Evolutionary conservation across 2,113 vertebrate species (phyloP), one percentile per base, ranked within the genome.

Genomic region (Podocnemis expansa): DNA sequence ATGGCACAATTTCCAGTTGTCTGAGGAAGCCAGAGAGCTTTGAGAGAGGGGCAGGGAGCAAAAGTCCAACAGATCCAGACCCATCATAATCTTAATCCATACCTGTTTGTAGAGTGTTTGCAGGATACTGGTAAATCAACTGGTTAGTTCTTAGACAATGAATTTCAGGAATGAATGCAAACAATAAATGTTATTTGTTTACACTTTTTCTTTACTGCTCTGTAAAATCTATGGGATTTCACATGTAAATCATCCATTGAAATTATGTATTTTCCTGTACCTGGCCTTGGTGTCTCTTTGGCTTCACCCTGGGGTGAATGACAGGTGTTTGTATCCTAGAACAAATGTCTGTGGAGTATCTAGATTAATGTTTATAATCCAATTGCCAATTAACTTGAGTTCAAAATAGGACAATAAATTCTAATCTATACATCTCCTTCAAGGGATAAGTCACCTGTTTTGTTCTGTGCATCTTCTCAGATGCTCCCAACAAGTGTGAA

Each of bases 231-330:
- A 83, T n/a, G 11, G 8, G 90, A 43, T 87, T 87, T 95, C 75
- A 38, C 13, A 75, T 14, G 89, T 12, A 67, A 84, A 12, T 67
- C 0, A 82, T 89, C 75, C 4, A 58, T 34, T 73, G 86, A 80
- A 96, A 82, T 75, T n/a, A 55, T 3, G 4, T n/a, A 13, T 84
- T 87, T 92, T 93, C 82, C 52, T 90, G 38, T 29, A 70, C n/a
- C 34, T 70, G 9, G 4, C 2, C 2, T 2, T 79, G 24, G 21
- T n/a, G 90, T 89, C 56, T 82, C 73, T 67, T 67, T 45, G 7
- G 38, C 12, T 76, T 10, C 27, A 41, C 24, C 3, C 21, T 5
- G 51, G 63, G 52, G 43, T 34, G 83, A 93, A 91, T 82, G 21
- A 85, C 34, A 82, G 27, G 2, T 82, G 1, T 0, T 90, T 93